Evolutionary conservation across 2,113 vertebrate genomes (phyloP).

Genomic region (Grus americana): DNA sequence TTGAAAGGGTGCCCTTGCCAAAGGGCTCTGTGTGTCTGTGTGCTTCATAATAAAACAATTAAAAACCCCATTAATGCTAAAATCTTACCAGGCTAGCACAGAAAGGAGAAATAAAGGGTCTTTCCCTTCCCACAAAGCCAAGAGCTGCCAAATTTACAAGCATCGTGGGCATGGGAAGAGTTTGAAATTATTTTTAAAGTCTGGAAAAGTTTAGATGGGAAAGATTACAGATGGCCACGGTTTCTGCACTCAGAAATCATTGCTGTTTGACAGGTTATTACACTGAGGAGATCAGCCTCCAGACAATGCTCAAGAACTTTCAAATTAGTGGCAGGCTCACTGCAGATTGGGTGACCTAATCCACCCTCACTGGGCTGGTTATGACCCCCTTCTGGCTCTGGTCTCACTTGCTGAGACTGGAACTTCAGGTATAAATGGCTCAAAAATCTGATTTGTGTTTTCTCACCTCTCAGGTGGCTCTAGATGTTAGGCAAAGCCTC

Average conservation of each 20-base stretch:
- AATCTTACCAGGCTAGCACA: neutral
- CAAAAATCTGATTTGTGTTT: neutral
- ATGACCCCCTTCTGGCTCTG: neutral
- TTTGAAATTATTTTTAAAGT: neutral
- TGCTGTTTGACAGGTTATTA: neutral
- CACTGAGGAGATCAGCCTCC: neutral
- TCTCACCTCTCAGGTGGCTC: neutral
- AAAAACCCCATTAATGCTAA: neutral
- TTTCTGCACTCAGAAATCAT: neutral
- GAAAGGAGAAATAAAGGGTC: neutral
- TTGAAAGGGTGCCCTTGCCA: slow-evolving; percentile 26
- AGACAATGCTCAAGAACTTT: neutral
- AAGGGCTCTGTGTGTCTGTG: neutral
- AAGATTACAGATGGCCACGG: neutral
- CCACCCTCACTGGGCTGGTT: neutral
- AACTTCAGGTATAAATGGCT: neutral
- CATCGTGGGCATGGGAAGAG: neutral
- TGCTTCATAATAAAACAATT: slow-evolving; percentile 17
- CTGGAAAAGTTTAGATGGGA: neutral
- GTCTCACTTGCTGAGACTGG: neutral
- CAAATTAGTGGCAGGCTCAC: neutral
- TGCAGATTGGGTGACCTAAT: neutral
- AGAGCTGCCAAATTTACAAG: neutral
- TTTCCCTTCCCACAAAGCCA: neutral
- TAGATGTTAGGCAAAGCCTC: neutral